Conservation (phyloP, 2,113 vertebrate species). For the Zosterops japonicus region DNA sequence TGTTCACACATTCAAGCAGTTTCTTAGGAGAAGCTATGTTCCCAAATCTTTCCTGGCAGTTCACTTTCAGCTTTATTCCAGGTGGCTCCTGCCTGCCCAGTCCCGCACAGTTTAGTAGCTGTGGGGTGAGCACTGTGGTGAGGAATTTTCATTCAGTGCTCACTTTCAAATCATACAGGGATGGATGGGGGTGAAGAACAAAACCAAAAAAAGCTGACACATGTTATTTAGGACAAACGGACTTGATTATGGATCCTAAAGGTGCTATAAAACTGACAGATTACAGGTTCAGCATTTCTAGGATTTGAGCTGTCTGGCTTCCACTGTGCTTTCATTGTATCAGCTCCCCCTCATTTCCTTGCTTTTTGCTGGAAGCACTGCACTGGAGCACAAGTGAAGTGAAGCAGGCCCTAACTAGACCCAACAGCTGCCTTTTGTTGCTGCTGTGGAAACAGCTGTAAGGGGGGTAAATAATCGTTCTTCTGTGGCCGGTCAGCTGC, state of each 20-base stretch:
- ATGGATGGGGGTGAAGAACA: not conserved
- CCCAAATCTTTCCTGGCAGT: not conserved
- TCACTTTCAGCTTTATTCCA: not conserved
- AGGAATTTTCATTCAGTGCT: not conserved
- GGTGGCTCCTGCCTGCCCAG: not conserved
- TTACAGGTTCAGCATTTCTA: conserved; percentile 4
- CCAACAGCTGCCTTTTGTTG: conserved; percentile 62
- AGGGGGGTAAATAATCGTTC: conserved; percentile 9
- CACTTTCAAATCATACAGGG: accelerated
- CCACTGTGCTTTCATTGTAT: conserved; percentile 48
- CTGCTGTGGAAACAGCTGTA: conserved; percentile 53
- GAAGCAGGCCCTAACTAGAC: conserved; percentile 16
- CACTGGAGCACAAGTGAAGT: not conserved
- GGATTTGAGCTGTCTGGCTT: conserved; percentile 27
- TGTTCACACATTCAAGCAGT: not conserved
- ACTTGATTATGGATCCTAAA: conserved; percentile 18
- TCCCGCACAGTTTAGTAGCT: not conserved
- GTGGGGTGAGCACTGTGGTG: not conserved
- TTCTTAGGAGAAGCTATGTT: not conserved
- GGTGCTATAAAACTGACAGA: conserved; percentile 42
- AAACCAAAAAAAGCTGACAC: not conserved
- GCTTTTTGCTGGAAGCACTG: conserved; percentile 13
- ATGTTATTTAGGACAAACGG: not conserved
- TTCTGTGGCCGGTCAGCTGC: conserved; percentile 35
- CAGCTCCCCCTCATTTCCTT: not conserved